phyloP scores from a whole-genome alignment of 2,113 vertebrate species.

The Ceratotherium simum region DNA sequence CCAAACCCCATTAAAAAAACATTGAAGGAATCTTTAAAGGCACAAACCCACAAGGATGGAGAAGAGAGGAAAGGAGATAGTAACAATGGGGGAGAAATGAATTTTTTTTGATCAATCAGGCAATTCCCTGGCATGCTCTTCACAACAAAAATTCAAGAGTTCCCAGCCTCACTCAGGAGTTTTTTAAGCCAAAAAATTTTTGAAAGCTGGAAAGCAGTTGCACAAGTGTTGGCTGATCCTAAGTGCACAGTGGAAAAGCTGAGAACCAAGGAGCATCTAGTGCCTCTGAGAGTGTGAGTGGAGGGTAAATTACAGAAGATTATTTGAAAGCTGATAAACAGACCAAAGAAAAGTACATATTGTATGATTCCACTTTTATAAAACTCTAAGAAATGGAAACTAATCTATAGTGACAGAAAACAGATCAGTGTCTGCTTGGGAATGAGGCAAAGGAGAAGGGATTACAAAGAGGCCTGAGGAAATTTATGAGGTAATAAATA shows the following conservation, averaged over 20 bases:
- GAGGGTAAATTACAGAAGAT: not conserved
- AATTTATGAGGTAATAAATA: not conserved
- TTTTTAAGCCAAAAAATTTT: not conserved
- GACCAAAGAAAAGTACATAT: not conserved
- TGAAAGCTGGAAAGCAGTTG: not conserved
- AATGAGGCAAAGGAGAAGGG: not conserved
- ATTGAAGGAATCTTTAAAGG: not conserved
- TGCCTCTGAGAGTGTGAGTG: not conserved
- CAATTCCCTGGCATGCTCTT: not conserved
- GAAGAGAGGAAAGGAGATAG: not conserved
- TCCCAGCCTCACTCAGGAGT: not conserved
- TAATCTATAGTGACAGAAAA: not conserved
- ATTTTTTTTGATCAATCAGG: not conserved
- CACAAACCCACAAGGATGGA: not conserved
- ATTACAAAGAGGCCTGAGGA: not conserved
- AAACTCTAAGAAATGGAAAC: slow-evolving; percentile 18
- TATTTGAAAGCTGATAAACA: not conserved
- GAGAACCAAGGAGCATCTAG: not conserved
- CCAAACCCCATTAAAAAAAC: not conserved
- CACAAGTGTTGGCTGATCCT: not conserved
- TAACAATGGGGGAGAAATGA: accelerated
- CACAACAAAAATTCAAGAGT: not conserved
- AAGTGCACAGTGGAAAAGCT: not conserved
- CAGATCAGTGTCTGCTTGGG: not conserved
- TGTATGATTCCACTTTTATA: not conserved